Evolutionary conservation across 2,888 invertebrate genomes (phyloP), one percentile per base, ranked within the genome.

Genomic region (Drosophila atroscutellata): DNA sequence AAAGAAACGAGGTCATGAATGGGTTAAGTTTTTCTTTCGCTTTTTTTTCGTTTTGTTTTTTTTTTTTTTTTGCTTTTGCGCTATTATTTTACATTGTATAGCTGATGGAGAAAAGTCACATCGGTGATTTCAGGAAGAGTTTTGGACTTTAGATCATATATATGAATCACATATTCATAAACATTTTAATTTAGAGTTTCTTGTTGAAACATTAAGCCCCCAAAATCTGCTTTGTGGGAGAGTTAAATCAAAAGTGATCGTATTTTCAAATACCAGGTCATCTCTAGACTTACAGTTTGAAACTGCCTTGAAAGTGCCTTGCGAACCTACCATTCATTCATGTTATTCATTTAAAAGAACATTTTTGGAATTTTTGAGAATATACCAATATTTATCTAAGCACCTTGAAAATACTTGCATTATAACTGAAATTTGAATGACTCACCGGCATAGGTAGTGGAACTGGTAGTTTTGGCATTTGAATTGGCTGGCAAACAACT

Each of bases 1-100:
- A 64, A 81, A 81, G 67, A 64, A 72, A 65, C 32, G 65, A 61
- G 74, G 75, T 81, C 80, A 75, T 77, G 69, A 81, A 86, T 83
- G 82, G 79, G 58, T 55, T 56, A 64, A 64, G 34, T 55, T 49
- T 54, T 50, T 57, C 13, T 7, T 13, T n/a, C 26, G 13, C 11
- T n/a, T 30, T 30, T 18, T 52, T 52, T 15, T 3, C 15, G n/a
- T n/a, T n/a, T n/a, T n/a, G n/a, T n/a, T 3, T 45, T 15, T 7
- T 42, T 20, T 15, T 5, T 6, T 24, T 8, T 45, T 45, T 45
- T 42, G 20, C 42, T n/a, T 3, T 30, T 18, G 47, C 18, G 18
- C 30, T 42, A 63, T 42, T 45, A 32, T 42, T 24, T 52, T 45
- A 28, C 49, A 45, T 24, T 49, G 32, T 20, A 50, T 37, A 50